Base-by-base conservation (phyloP, 2,888 invertebrate genomes). In the Nomada lathburiana region DNA sequence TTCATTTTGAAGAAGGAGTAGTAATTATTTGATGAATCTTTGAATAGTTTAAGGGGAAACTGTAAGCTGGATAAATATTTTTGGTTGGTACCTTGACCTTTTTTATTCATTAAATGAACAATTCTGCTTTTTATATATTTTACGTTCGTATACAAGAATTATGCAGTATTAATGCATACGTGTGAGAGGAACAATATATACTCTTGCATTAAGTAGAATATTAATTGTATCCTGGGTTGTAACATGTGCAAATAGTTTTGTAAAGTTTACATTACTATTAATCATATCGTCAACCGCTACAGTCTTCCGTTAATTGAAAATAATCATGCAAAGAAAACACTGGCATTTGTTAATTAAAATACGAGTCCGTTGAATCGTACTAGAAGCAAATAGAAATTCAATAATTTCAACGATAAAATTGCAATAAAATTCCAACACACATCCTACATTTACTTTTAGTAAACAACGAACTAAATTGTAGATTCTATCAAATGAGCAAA, bases 191-290 rank as follows among this genome's bases (percentile, higher is more conserved):
- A 55, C 42, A 4, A 36, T 65, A 62, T 18, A 64, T 64, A 74
- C 59, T 52, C 69, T 74, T 69, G 59, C 71, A 55, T 60, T 36
- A 59, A 44, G 42, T 68, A 47, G 62, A 18, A 55, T 53, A 69
- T 23, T 44, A 26, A 13, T 26, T 60, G 18, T 36, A 52, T 73
- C 26, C 52, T 52, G 64, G 44, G 64, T 77, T 60, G 73, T 60
- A 60, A 53, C 73, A 64, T 73, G 73, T 60, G 76, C 72, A 59
- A 26, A 44, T 73, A 36, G 53, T 52, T 16, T 60, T 55, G 18
- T 42, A 68, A 42, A 2, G 29, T 36, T 29, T 59, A 59, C 9
- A 9, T 18, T 59, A 59, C 29, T 9, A 7, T 59, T 36, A 11
- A 62, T 42, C 9, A 36, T 60, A 36, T 36, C 29, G 29, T 29